phyloP scores from a whole-genome alignment of 2,113 vertebrate genomes.

The Crotalus tigris region DNA sequence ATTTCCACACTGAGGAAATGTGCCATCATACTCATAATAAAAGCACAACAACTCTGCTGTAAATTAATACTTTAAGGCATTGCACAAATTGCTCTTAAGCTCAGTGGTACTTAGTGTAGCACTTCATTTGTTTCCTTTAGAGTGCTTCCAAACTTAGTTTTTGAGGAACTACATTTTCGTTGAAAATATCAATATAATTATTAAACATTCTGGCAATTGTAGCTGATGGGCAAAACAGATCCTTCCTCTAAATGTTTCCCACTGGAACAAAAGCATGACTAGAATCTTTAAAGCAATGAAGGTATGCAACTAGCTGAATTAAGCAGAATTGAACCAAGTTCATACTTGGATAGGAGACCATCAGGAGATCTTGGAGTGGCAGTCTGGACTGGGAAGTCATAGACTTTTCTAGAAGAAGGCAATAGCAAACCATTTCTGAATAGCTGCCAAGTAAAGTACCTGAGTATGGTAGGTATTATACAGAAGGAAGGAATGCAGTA shows the following conservation, averaged over 20 bases:
- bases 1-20: neutral
- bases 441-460: neutral
- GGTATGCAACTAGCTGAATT: neutral
- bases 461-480: neutral
- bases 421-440: neutral
- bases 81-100: neutral
- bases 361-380: neutral
- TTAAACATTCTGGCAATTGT: neutral
- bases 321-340: neutral
- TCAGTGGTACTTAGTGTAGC: neutral
- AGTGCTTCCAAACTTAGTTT: neutral
- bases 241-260: neutral
- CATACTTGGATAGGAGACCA: neutral
- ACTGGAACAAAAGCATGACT: neutral
- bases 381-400: neutral
- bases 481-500: neutral
- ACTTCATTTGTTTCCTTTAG: neutral
- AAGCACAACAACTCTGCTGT: neutral
- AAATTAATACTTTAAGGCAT: neutral
- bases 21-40: neutral
- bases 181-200: neutral
- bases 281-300: neutral
- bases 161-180: neutral
- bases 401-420: neutral
- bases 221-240: neutral